Evolutionary conservation across 2,888 invertebrate species (phyloP), one percentile per base, ranked within the genome.

Genomic region (Agriopis aurantiaria): DNA sequence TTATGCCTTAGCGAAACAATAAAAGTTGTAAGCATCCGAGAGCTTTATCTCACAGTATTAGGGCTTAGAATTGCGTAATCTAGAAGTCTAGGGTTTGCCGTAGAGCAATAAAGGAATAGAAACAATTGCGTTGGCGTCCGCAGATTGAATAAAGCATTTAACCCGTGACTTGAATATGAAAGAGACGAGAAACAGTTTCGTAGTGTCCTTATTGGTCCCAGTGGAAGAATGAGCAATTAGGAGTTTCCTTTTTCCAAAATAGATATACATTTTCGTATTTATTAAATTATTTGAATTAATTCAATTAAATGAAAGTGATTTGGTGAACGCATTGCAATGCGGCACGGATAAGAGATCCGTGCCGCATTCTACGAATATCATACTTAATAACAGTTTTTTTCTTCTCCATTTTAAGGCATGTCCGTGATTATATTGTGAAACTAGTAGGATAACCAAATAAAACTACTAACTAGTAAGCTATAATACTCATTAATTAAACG

Each of bases 91-190:
- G 78, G 73, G 67, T 75, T 75, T 79, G 82, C 74, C 62, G 72
- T 77, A 60, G 76, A 77, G 78, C 76, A 78, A 83, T 86, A 84
- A 86, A 78, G 77, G 83, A 87, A 85, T 85, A 85, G 87, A 87
- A 87, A 88, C 90, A 89, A 91, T 89, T 88, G 90, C 86, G 88
- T 87, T 82, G 88, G 88, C 82, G 89, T 86, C 82, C 84, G 87
- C 88, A 90, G 85, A 92, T 92, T 91, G 88, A 90, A 91, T 91
- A 86, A 90, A 88, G 79, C 85, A 84, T 89, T 91, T 91, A 89
- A 91, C 88, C 86, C 84, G 83, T 86, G 89, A 84, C 85, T 85
- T 78, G 76, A 69, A 74, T 79, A 69, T 73, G 67, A 66, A 64
- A 70, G 33, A 33, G 33, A 5, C 33, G 33, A 33, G 33, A 33